Base-by-base conservation (phyloP, 2,888 invertebrate species). In the Sphaerophoria taeniata region DNA sequence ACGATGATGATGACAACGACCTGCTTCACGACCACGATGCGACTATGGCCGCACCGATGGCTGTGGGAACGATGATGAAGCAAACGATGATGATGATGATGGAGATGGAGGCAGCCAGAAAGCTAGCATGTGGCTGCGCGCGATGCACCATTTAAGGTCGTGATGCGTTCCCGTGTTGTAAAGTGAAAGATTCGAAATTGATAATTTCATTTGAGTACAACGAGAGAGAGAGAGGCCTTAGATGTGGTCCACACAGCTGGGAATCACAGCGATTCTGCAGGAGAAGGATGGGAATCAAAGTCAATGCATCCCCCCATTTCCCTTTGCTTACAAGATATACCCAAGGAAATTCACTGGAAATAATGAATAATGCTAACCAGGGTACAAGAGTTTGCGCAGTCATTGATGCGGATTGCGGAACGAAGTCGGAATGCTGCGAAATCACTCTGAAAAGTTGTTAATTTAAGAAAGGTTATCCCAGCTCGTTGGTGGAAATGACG, bases 151-250 rank as follows among this genome's bases (percentile, higher is more conserved):
- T 77, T 85, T 85, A 81, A 81, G 81, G 88, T 89, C 89, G 89
- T 89, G 89, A 89, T 89, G 89, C 89, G 89, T 89, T 89, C 87
- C 88, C 87, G 85, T 86, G 86, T 85, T 85, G 85, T 86, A 82
- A 82, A 86, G 82, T 82, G 82, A 78, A 85, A 89, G 89, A 89
- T 89, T 88, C 87, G 88, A 88, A 88, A 88, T 88, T 89, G 89
- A 89, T 88, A 88, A 87, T 85, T 85, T 85, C 81, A 85, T 85
- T 85, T 81, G 85, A 77, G 70, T 55, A 31, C 24, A 24, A 24
- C 24, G 70, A 67, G 70, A 71, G 56, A 69, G 24, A 58, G 43
- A 55, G 31, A 49, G 55, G 43, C 63, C 73, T 72, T 60, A 65
- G 70, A 70, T 83, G 43, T 60, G 71, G 77, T 56, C 71, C 34